phyloP scores from a whole-genome alignment of 2,797 vertebrate genomes.

The Centroberyx gerrardi region DNA sequence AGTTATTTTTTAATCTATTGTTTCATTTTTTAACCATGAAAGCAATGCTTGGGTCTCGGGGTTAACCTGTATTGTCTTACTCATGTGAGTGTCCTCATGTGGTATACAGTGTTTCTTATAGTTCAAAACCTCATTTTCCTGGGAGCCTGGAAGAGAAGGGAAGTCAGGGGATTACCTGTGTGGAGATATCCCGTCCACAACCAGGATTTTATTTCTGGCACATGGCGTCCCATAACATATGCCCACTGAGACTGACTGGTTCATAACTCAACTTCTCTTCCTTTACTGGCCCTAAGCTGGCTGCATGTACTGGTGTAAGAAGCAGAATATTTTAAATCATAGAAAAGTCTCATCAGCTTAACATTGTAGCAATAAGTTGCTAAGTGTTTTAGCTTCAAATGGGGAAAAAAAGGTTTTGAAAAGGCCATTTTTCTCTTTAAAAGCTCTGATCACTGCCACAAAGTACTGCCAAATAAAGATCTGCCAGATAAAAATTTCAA shows the following conservation, averaged over 20 bases:
- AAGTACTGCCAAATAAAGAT: neutral
- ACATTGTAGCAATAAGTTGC: neutral
- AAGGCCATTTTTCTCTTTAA: neutral
- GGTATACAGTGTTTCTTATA: neutral
- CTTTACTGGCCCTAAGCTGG: neutral
- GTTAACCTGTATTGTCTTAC: no score
- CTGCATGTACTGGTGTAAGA: neutral
- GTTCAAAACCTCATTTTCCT: neutral
- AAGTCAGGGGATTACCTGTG: neutral
- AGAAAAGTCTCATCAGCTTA: neutral
- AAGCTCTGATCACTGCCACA: neutral
- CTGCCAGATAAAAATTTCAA: neutral
- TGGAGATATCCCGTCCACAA: conserved; percentile 8
- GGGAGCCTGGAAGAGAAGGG: neutral
- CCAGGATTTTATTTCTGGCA: neutral
- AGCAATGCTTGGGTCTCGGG: no score
- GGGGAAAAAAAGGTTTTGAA: neutral
- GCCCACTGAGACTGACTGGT: neutral
- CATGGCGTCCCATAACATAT: neutral
- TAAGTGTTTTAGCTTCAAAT: neutral
- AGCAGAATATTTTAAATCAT: no score
- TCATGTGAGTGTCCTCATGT: no score
- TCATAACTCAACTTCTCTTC: neutral
- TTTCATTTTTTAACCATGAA: no score
- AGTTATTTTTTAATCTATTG: no score